Percentiles rank a stretch among this genome's conserved stretches.
Evolutionary conservation across 1,140 invertebrate genomes (phyloP).

Genomic region (Sycobia sp.): DNA sequence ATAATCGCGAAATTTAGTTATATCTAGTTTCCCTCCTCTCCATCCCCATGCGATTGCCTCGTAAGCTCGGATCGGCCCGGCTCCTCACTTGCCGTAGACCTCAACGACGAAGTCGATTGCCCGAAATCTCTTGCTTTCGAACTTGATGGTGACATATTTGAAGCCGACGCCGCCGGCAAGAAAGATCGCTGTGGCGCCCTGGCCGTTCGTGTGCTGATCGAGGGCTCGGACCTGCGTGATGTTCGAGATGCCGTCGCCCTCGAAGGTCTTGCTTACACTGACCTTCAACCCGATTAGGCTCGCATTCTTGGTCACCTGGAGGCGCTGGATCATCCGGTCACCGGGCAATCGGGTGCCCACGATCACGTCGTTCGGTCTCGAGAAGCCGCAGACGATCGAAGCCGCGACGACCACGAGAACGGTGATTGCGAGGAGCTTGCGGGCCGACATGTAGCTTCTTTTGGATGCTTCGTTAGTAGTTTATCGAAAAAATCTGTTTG

Average conservation of each 20-base stretch:
- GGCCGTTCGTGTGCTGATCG: slow-evolving; percentile 53
- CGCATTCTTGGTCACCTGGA: slow-evolving; percentile 45
- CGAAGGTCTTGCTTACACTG: slow-evolving; percentile 4
- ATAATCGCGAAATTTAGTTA: too few species aligned
- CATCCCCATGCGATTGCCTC: too few species aligned
- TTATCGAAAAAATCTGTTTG: too few species aligned
- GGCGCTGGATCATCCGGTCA: slow-evolving; percentile 37
- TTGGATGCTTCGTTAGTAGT: too few species aligned
- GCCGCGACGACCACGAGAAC: background rate
- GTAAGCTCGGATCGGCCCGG: too few species aligned
- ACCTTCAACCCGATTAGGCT: slow-evolving; percentile 26
- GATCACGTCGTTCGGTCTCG: slow-evolving; percentile 42
- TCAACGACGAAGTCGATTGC: slow-evolving; percentile 54
- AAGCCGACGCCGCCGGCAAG: slow-evolving; percentile 52
- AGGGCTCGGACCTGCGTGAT: slow-evolving; percentile 58
- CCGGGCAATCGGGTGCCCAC: slow-evolving; percentile 42
- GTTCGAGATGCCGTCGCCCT: slow-evolving; percentile 19
- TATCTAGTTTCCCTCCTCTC: too few species aligned
- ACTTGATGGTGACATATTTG: slow-evolving; percentile 48
- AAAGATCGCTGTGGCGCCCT: slow-evolving; percentile 41
- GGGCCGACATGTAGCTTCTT: too few species aligned
- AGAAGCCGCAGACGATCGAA: too few species aligned
- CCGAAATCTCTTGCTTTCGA: slow-evolving; percentile 53
- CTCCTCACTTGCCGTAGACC: slow-evolving; percentile 45
- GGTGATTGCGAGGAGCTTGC: background rate